Base-by-base conservation (phyloP, 2,797 vertebrate species). In the Protosalanx chinensis region DNA sequence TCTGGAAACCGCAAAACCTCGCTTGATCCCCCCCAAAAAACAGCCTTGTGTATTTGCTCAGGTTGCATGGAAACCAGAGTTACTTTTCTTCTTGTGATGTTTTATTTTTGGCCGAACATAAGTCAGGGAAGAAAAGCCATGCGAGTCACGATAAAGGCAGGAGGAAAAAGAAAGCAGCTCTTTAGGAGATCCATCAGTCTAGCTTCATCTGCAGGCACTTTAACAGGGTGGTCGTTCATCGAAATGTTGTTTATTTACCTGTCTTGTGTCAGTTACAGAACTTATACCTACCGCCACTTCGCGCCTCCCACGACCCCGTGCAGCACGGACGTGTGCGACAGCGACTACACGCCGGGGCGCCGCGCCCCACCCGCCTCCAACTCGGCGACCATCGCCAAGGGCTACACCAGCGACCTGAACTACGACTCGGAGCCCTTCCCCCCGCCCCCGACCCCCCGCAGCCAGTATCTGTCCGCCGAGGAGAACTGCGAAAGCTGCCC, bases 401-500 rank as follows among this genome's bases (percentile, higher is more conserved):
- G 96, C 87, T 98, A 98, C 72, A 91, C 93, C 79, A 97, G 97
- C 77, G 96, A 98, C 90, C 91, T 97, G 85, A 97, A 98, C 93
- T 98, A 98, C 67, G 97, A 98, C 83, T 98, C 97, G 0, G 97
- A 98, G 89, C 97, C 97, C 3, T 95, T 97, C 81, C 96, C 97
- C 0, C 97, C 96, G 0, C 97, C 97, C 0, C 97, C 97, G 0
- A 97, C 97, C 0, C 97, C 97, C 0, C 95, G 96, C 80, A 98
- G 96, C 92, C 97, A 98, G 86, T 99, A 99, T 87, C 91, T 99
- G 86, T 98, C 97, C 0, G 96, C 97, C 0, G 97, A 99, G 90
- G 97, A 98, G 92, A 98, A 98, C 94, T 98, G 92, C 1, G 97
- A 99, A 77, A 98, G 97, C 91, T 99, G 97, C 88, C 97, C 97